phyloP scores from a whole-genome alignment of 2,797 vertebrate genomes.

The Jordanella pulchra region DNA sequence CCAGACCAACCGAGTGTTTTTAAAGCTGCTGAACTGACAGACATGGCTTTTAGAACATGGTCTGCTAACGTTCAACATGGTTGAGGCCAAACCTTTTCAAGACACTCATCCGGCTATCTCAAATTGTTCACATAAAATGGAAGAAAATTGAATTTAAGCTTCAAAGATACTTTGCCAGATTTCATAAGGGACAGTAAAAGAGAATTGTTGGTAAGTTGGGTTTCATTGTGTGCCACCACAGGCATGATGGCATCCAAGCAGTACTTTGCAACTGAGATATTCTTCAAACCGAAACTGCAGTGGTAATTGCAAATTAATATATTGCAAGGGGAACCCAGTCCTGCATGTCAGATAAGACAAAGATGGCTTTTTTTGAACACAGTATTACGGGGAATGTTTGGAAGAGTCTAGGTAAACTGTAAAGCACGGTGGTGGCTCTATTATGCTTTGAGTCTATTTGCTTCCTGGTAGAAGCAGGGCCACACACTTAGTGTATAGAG shows the following conservation, averaged over 20 bases:
- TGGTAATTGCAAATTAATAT: background rate
- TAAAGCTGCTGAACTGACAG: background rate
- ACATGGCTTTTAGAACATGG: too few species aligned
- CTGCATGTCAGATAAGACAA: too few species aligned
- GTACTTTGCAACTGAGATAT: background rate
- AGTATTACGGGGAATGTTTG: background rate
- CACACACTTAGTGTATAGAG: background rate
- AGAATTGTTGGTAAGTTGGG: background rate
- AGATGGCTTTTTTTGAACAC: too few species aligned
- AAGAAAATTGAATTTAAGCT: background rate
- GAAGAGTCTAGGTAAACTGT: background rate
- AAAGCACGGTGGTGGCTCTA: background rate
- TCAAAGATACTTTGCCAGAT: too few species aligned
- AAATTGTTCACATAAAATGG: background rate
- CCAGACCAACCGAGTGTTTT: background rate
- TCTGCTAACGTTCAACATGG: too few species aligned
- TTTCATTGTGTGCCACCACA: background rate
- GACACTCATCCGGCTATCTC: background rate
- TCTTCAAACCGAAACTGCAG: background rate
- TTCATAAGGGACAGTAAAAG: too few species aligned
- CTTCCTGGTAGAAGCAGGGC: background rate
- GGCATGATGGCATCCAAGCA: background rate
- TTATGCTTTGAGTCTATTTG: background rate
- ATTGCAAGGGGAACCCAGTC: background rate
- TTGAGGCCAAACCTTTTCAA: background rate